phyloP scores from a whole-genome alignment of 2,113 vertebrate genomes.

The Empidonax alnorum region DNA sequence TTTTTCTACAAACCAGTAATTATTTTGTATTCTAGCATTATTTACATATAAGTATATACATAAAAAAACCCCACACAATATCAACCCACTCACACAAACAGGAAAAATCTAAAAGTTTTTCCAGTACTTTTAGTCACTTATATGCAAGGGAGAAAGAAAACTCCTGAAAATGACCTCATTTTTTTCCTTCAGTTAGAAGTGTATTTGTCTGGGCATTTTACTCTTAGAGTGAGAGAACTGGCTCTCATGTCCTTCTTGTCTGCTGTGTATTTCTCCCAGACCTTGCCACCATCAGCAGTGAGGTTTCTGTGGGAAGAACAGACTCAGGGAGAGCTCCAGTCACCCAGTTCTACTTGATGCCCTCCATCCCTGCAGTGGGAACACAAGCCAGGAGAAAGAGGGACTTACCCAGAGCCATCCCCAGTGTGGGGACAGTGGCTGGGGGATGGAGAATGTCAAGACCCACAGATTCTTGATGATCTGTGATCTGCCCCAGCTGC shows the following conservation, averaged over 20 bases:
- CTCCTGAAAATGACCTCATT: neutral
- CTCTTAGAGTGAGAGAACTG: neutral
- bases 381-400: neutral
- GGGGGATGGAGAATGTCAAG: neutral
- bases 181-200: neutral
- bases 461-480: neutral
- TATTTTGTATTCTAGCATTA: conserved; percentile 39
- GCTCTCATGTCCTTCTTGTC: neutral
- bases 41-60: neutral
- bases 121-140: conserved; percentile 24
- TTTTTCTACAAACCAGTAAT: conserved; percentile 25
- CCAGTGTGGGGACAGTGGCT: neutral
- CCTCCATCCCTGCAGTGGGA: neutral
- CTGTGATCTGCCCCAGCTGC: neutral
- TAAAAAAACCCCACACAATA: neutral
- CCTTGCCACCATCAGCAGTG: neutral
- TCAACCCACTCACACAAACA: neutral
- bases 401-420: neutral
- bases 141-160: neutral
- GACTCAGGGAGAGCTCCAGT: neutral
- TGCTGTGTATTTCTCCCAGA: neutral
- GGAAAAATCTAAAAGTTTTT: conserved; percentile 45
- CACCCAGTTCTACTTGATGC: fast-evolving
- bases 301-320: neutral
- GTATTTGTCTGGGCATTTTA: neutral